Evolutionary conservation across 2,113 vertebrate genomes (phyloP), one percentile per base, ranked within the genome.

Genomic region (Pseudois nayaur): DNA sequence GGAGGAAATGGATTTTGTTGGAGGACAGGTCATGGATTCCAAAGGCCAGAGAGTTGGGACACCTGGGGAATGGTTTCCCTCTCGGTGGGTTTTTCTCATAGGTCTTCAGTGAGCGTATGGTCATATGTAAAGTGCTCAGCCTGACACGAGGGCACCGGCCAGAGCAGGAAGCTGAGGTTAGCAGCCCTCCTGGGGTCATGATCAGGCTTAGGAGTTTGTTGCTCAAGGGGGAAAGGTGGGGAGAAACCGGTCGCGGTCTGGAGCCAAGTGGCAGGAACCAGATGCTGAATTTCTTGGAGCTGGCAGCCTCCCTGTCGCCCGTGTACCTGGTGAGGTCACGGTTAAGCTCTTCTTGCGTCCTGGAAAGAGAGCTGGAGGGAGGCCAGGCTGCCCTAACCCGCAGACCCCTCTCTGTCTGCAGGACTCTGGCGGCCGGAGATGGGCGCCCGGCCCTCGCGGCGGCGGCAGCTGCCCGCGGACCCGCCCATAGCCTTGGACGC

Each of bases 401-500:
- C 82, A 1, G 1, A 67, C 14, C 29, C 89, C 36, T 95, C 64
- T 94, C 23, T 1, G 36, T 91, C 79, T 14, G 79, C 85, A 97
- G 97, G 91, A 21, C 71, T 33, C 83, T 11, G 5, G 79, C 15
- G 14, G 45, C 78, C 2, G 16, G 59, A 88, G 71, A 97, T 97
- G 97, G 97, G 96, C 14, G 82, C 83, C 62, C 40, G 59, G 87
- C 36, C 48, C 33, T 96, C 95, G 17, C 16, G 82, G 74, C 62
- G 67, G 74, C 83, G 11, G 40, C 57, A 1, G 87, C 83, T 12
- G 91, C 96, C 92, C 15, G 19, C 10, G 2, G 94, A 93, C 33
- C 71, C 81, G 33, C 67, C 88, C 21, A 0, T 93, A 17, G 85
- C 97, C 67, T n/a, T 98, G 96, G 95, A 97, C 78, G 78, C 76